phyloP scores from a whole-genome alignment of 2,113 vertebrate genomes.

The Sinosuthora webbiana region DNA sequence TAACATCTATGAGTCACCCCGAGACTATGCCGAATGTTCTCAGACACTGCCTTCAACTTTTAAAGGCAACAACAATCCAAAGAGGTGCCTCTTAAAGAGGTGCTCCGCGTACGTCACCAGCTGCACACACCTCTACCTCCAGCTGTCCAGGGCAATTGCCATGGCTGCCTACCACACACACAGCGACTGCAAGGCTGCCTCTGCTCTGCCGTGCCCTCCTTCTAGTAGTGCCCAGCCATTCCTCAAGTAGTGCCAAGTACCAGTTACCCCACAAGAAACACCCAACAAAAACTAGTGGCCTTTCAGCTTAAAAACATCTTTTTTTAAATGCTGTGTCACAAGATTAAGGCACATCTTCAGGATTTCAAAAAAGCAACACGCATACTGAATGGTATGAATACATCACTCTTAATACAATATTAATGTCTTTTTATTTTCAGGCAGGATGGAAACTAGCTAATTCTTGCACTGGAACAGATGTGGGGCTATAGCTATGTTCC shows the following conservation, averaged over 20 bases:
- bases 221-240: not conserved
- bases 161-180: not conserved
- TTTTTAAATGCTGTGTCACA: not conserved
- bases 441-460: not conserved
- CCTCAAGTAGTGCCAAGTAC: not conserved
- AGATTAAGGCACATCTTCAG: not conserved
- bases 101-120: accelerated
- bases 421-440: not conserved
- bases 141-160: not conserved
- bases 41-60: conserved; percentile 20
- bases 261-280: not conserved
- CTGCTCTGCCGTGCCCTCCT: not conserved
- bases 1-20: conserved; percentile 41
- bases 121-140: not conserved
- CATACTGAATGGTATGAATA: not conserved
- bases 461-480: not conserved
- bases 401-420: not conserved
- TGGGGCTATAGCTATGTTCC: not conserved
- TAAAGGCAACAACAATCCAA: conserved; percentile 13
- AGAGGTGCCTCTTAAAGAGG: not conserved
- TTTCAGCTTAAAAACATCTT: not conserved
- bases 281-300: not conserved
- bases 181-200: not conserved
- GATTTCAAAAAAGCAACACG: not conserved
- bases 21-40: conserved; percentile 24